Evolutionary conservation across 2,113 vertebrate species (phyloP).

Genomic region (Gopherus evgoodei): DNA sequence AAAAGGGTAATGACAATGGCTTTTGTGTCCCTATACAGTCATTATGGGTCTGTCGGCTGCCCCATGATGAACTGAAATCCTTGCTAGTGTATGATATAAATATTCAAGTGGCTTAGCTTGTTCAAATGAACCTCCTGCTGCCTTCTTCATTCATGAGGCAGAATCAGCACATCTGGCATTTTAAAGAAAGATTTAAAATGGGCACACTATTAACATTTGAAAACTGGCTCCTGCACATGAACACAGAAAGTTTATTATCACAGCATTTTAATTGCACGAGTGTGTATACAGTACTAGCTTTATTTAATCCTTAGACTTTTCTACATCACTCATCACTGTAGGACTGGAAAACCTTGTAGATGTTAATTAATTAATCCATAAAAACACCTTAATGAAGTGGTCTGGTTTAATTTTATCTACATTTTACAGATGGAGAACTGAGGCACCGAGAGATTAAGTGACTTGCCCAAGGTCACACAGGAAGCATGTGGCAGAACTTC

Average conservation of each 20-base stretch:
- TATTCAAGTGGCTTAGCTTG: slow-evolving; percentile 73
- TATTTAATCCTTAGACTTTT: slow-evolving; percentile 20
- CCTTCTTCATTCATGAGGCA: slow-evolving; percentile 54
- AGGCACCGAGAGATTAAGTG: not conserved
- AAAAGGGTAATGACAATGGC: not conserved
- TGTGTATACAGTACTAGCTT: slow-evolving; percentile 24
- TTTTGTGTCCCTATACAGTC: slow-evolving; percentile 32
- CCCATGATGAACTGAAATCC: slow-evolving; percentile 63
- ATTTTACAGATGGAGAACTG: slow-evolving; percentile 51
- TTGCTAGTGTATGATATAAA: slow-evolving; percentile 63
- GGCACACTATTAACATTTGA: slow-evolving; percentile 67
- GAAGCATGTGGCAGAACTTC: slow-evolving; percentile 2
- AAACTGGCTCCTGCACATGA: slow-evolving; percentile 55
- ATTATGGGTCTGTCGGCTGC: slow-evolving; percentile 22
- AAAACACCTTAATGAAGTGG: slow-evolving; percentile 43
- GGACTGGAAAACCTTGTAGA: slow-evolving; percentile 11
- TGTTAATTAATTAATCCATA: slow-evolving; percentile 58
- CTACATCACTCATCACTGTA: not conserved
- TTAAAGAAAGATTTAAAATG: slow-evolving; percentile 3
- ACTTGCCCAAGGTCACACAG: not conserved
- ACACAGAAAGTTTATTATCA: slow-evolving; percentile 52
- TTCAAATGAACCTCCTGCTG: slow-evolving; percentile 58
- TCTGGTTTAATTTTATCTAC: slow-evolving; percentile 10
- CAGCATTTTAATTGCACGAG: slow-evolving; percentile 43
- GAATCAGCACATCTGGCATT: slow-evolving; percentile 60